Conservation (phyloP, 64 coral and sea anemone genomes). For the Pocillopora damicornis region DNA sequence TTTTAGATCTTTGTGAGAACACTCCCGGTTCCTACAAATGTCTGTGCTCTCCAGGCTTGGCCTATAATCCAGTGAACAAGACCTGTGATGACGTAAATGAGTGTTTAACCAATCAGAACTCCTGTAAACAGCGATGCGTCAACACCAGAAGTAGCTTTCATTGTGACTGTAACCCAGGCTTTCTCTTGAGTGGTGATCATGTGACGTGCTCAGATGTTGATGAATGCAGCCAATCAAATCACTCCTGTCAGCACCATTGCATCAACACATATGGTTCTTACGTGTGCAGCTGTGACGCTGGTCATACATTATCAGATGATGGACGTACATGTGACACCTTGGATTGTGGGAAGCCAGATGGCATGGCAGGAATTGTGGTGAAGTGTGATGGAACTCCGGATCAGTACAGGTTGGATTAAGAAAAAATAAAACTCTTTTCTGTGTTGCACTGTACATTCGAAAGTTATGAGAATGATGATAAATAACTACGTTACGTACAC, state of each 20-base stretch:
- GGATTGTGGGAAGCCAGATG: conserved; percentile 54
- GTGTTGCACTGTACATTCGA: too few relatives aligned
- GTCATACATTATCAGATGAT: conserved; percentile 36
- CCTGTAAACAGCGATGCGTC: conserved; percentile 67
- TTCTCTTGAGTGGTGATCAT: conserved; percentile 42
- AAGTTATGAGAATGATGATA: too few relatives aligned
- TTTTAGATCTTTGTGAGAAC: conserved; percentile 67
- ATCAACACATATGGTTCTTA: conserved; percentile 70
- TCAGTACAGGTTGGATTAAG: conserved; percentile 58
- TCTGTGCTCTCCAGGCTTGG: conserved; percentile 43
- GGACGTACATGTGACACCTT: conserved; percentile 27
- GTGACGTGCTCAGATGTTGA: conserved; percentile 62
- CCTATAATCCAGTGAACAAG: conserved; percentile 50
- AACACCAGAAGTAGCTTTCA: conserved; percentile 59
- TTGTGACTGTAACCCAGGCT: conserved; percentile 69
- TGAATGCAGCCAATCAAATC: conserved; percentile 71
- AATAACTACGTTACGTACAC: too few relatives aligned
- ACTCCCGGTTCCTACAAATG: conserved; percentile 67
- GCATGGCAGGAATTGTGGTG: conserved; percentile 44
- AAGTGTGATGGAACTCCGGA: conserved; percentile 54
- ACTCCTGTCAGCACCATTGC: conserved; percentile 59
- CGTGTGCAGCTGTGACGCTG: conserved; percentile 52
- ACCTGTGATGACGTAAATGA: conserved; percentile 77
- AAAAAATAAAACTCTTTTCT: neutral
- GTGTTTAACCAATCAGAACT: conserved; percentile 17